Conservation (phyloP, 2,113 vertebrate genomes). For the Tiliqua scincoides region DNA sequence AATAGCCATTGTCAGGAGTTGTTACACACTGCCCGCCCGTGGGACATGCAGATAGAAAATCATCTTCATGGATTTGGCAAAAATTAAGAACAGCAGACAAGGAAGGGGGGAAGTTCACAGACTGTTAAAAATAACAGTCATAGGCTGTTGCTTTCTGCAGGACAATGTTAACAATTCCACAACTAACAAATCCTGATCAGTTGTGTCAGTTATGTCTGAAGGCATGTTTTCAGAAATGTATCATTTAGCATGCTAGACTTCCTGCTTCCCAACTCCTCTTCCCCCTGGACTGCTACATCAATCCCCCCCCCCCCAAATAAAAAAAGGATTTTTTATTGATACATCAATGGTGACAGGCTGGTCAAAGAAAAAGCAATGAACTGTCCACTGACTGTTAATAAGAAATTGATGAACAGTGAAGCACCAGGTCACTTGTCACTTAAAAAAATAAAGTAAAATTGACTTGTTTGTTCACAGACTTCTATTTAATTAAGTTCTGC, state of each 20-base stretch:
- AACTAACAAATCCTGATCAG: not conserved
- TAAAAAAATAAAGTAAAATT: too few species aligned
- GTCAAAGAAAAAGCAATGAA: too few species aligned
- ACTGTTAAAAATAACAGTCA: not conserved
- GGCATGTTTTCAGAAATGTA: not conserved
- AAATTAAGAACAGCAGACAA: not conserved
- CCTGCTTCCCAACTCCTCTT: not conserved
- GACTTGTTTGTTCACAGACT: too few species aligned
- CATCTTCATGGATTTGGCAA: not conserved
- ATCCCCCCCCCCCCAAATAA: too few species aligned
- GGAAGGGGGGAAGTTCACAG: not conserved
- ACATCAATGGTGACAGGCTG: too few species aligned
- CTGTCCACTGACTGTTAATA: too few species aligned
- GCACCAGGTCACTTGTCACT: too few species aligned
- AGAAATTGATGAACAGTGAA: too few species aligned
- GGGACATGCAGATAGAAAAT: not conserved
- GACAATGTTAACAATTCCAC: not conserved
- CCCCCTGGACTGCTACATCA: too few species aligned
- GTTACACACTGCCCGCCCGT: accelerated
- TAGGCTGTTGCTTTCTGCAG: not conserved
- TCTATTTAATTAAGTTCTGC: too few species aligned
- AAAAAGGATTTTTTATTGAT: too few species aligned
- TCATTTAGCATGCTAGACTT: not conserved
- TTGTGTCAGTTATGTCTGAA: not conserved
- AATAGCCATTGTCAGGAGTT: not conserved